Base-by-base conservation (phyloP, 2,888 invertebrate genomes). In the Macaria notata region DNA sequence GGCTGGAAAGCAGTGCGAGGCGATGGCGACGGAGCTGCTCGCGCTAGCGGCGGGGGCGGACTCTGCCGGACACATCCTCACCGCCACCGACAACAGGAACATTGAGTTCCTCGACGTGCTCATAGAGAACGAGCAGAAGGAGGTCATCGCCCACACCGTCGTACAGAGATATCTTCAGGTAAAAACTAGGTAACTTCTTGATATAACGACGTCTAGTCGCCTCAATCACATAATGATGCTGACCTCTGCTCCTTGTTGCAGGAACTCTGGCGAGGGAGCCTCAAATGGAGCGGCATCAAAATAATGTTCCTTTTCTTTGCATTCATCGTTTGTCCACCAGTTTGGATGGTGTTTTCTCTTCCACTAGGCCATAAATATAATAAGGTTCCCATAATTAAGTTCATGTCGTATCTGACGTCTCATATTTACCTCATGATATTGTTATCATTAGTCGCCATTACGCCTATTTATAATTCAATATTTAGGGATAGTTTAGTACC, bases 301-400 rank as follows among this genome's bases (percentile, higher is more conserved):
- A 98, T 97, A 74, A 94, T 99, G 84, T 93, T 98, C 65, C 94
- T 99, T 78, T 96, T 99, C 86, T 94, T 98, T 76, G 94, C 96
- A 68, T 97, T 99, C 82, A 94, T 99, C 76, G 90, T 98, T 54
- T 98, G 98, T 79, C 99, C 99, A 42, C 98, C 99, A 4, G 95
- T 99, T 38, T 99, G 99, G 99, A 92, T 99, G 69, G 95, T 96
- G 49, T 98, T 99, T 84, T 98, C 98, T 64, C 94, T 99, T 79
- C 99, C 99, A 51, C 91, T 98, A 78, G 97, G 97, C 44, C 98
- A 98, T 92, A 96, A 96, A 87, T 98, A 97, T 92, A 97, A 98
- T 93, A 98, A 98, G 93, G 98, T 99, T 76, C 99, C 99, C 58
- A 99, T 99, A 79, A 98, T 99, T 79, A 99, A 99, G 92, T 99